Conservation (phyloP, 2,113 vertebrate species). For the Physeter macrocephalus region DNA sequence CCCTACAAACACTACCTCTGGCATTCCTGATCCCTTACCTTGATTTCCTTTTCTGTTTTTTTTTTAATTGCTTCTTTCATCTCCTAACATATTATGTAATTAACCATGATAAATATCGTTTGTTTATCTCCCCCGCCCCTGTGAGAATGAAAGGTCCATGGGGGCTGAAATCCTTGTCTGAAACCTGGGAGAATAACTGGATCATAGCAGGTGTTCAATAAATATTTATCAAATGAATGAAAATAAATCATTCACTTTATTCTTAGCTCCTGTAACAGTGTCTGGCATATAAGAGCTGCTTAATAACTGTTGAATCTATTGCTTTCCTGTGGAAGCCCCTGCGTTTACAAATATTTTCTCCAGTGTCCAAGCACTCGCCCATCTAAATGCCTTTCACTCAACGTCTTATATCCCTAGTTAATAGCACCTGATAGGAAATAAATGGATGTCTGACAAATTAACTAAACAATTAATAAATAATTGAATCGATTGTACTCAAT, state of each 20-base stretch:
- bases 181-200: not conserved
- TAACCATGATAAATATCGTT: not conserved
- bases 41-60: not conserved
- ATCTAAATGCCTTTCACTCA: not conserved
- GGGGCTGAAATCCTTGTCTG: not conserved
- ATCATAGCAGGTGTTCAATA: not conserved
- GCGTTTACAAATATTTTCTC: not conserved
- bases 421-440: not conserved
- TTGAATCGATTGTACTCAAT: not conserved
- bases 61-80: not conserved
- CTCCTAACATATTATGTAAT: not conserved
- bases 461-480: not conserved
- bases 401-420: not conserved
- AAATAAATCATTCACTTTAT: slow-evolving; percentile 5
- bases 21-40: not conserved
- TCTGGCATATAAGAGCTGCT: not conserved
- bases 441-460: not conserved
- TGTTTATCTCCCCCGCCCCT: not conserved
- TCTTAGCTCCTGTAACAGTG: not conserved
- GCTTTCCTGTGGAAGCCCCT: not conserved
- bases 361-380: not conserved
- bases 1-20: not conserved
- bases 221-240: not conserved
- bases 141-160: not conserved
- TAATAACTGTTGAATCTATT: not conserved